Conservation (phyloP, 2,888 invertebrate species). For the Torymus auratus region DNA sequence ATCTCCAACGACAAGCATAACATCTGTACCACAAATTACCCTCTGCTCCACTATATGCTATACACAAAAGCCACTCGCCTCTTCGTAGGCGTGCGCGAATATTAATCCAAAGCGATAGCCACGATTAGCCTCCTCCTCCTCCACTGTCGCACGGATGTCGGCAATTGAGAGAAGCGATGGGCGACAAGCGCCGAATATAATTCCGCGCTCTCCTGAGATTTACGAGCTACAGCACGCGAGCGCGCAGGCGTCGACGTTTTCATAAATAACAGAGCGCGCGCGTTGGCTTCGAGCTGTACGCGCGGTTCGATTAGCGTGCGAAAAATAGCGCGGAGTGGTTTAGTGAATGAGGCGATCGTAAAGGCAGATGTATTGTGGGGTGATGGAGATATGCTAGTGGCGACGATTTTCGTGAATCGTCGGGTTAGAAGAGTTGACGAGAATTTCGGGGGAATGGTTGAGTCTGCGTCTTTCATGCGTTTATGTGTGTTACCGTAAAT, state of each 20-base stretch:
- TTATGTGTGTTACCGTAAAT: neutral
- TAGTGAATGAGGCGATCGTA: neutral
- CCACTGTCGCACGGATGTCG: conserved; percentile 15
- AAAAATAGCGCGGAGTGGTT: neutral
- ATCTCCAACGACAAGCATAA: too few relatives aligned
- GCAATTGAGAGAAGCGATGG: conserved; percentile 41
- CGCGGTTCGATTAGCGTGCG: conserved; percentile 26
- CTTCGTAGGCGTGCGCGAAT: neutral
- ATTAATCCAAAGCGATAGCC: conserved; percentile 46
- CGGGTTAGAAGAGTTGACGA: too few relatives aligned
- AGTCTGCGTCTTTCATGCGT: too few relatives aligned
- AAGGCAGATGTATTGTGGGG: neutral
- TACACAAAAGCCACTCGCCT: too few relatives aligned
- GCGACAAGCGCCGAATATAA: conserved; percentile 35
- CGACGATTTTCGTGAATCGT: too few relatives aligned
- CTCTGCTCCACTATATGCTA: too few relatives aligned
- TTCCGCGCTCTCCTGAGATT: conserved; percentile 35
- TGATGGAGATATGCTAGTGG: too few relatives aligned
- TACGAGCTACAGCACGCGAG: conserved; percentile 41
- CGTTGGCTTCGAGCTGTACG: neutral
- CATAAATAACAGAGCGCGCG: neutral
- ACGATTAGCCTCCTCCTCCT: conserved; percentile 21
- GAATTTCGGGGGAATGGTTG: too few relatives aligned
- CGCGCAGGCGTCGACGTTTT: conserved; percentile 22
- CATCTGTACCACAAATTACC: too few relatives aligned